A percentile compares a stretch with the other conserved stretches of the same genome.
Conservation (phyloP, 2,113 vertebrate genomes). For the Lophius piscatorius region DNA sequence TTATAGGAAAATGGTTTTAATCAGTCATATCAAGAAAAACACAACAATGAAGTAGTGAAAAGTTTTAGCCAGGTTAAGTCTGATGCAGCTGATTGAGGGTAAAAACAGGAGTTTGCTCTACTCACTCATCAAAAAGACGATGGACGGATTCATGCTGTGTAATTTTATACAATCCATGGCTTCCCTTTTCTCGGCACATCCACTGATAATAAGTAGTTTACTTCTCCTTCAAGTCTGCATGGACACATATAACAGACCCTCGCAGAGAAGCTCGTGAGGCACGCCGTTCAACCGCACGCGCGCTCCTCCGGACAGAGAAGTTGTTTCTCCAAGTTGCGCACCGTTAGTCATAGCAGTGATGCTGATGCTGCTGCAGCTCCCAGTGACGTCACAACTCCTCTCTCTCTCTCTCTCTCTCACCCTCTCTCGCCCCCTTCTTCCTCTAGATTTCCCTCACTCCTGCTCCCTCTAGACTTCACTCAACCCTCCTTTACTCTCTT, state of each 20-base stretch:
- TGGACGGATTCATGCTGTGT: conserved; percentile 43
- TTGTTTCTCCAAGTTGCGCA: conserved; percentile 63
- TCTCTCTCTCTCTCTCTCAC: background rate
- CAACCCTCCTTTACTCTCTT: no score
- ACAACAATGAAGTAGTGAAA: background rate
- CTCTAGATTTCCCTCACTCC: no score
- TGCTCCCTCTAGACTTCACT: background rate
- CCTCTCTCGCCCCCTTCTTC: no score
- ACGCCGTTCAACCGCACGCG: background rate
- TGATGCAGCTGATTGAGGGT: background rate
- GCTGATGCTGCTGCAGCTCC: conserved; percentile 74
- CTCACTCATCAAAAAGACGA: conserved; percentile 74
- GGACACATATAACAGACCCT: conserved; percentile 2
- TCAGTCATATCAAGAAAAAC: background rate
- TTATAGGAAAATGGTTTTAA: no score
- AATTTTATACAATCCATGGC: conserved; percentile 73
- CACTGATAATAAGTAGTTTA: conserved; percentile 32
- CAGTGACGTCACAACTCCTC: conserved; percentile 48
- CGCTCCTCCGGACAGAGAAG: conserved; percentile 37
- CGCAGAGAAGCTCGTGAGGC: conserved; percentile 11
- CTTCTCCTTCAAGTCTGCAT: conserved; percentile 53
- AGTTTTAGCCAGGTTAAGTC: background rate
- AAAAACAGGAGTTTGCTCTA: conserved; percentile 14
- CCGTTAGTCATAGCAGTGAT: conserved; percentile 66
- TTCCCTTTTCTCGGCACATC: conserved; percentile 49